Percentiles rank a stretch among this genome's conserved stretches.
Conservation (phyloP, 2,888 invertebrate species). For the Scrobipalpa costella region DNA sequence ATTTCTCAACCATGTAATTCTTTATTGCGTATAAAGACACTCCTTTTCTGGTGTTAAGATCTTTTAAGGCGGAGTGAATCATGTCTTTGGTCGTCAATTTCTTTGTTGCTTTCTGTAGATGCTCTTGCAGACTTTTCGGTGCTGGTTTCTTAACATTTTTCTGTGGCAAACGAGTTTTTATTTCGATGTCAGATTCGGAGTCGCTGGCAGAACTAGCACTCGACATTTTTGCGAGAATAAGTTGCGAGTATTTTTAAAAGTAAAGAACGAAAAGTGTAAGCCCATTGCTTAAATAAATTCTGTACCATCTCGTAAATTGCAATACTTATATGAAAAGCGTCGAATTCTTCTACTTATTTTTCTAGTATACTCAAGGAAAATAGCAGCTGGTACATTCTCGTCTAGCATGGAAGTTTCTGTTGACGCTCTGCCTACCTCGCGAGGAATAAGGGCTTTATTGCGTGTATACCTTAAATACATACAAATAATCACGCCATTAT, state of each 20-base stretch:
- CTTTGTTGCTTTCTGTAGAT: slow-evolving; percentile 41
- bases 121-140: slow-evolving; percentile 32
- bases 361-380: no score
- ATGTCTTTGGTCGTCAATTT: slow-evolving; percentile 60
- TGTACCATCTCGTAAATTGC: no score
- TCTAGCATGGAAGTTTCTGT: no score
- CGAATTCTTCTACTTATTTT: no score
- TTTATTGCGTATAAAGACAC: no score
- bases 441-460: no score
- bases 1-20: slow-evolving; percentile 59
- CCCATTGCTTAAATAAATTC: background rate
- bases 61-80: slow-evolving; percentile 57
- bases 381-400: no score
- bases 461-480: no score
- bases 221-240: slow-evolving; percentile 4
- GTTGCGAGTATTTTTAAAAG: background rate
- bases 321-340: no score
- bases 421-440: no score
- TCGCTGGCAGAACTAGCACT: background rate
- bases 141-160: slow-evolving; percentile 39
- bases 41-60: slow-evolving; percentile 57
- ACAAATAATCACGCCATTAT: no score
- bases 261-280: background rate
- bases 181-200: slow-evolving; percentile 45
- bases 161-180: slow-evolving; percentile 42